Base-by-base conservation (phyloP, 2,888 invertebrate species). In the Branchipolynoe longqiensis region DNA sequence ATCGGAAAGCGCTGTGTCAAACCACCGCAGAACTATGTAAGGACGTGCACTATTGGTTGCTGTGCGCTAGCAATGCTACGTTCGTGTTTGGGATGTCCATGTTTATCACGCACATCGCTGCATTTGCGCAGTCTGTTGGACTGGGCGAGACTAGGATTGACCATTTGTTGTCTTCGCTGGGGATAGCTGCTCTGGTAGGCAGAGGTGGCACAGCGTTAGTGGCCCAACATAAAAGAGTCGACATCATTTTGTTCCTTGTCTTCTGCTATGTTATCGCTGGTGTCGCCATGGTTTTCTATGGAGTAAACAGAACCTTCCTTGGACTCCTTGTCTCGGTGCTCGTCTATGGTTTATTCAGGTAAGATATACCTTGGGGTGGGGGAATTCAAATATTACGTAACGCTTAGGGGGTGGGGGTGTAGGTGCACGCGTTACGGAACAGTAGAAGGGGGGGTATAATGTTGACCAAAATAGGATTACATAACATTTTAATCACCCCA, bases 181-280 rank as follows among this genome's bases (percentile, higher is more conserved):
- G 78, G 12, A 54, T 41, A 25, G 78, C 78, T 12, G 22, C 48
- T 14, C 54, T 78, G 25, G 28, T 78, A 12, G 78, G 78, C 6
- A 41, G 78, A 33, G 54, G 41, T 28, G 12, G n/a, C 28, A 78
- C 78, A 4, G 78, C 78, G 28, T 28, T 78, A 1, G 48, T 54
- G 25, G 78, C 78, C 28, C 78, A 78, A 3, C 22, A 78, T 78
- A 78, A 78, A 78, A 41, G 33, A 18, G 54, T 78, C 48, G 48
- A 78, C 54, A 28, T 78, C 54, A 78, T 78, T 28, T 48, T 54
- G 28, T 78, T 78, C 48, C 78, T 78, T 25, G 54, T 54, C n/a
- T 78, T 78, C 78, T 78, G 78, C 78, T 78, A 78, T 33, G 48
- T 54, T 28, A 54, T 54, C 14, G 78, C 78, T 14, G 78, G 78